Evolutionary conservation across 2,797 vertebrate genomes (phyloP).

Genomic region (Epinephelus coioides): DNA sequence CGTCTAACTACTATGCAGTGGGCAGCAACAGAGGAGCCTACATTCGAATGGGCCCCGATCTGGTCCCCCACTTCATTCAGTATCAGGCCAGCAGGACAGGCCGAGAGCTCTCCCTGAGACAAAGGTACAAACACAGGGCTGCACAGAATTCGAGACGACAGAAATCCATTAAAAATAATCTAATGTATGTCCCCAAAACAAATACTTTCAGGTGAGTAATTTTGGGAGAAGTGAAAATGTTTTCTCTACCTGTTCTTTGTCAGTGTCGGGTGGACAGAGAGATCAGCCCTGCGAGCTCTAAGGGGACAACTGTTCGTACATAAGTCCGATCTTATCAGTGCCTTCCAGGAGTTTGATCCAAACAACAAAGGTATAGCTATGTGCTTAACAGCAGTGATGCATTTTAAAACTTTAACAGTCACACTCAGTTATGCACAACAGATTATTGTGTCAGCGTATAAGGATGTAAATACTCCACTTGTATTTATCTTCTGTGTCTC

Average conservation of each 20-base stretch:
- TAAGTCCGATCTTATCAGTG: conserved; percentile 89
- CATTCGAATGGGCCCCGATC: conserved; percentile 91
- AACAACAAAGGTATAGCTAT: conserved; percentile 79
- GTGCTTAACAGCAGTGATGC: conserved; percentile 54
- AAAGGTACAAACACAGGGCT: conserved; percentile 84
- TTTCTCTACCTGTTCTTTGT: conserved; percentile 29
- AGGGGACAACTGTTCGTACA: conserved; percentile 91
- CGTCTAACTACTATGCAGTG: conserved; percentile 94
- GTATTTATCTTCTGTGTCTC: not conserved
- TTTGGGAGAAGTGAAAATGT: not conserved
- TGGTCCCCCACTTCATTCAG: conserved; percentile 91
- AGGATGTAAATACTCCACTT: not conserved
- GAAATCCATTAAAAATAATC: not conserved
- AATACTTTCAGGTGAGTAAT: not conserved
- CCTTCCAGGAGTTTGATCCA: conserved; percentile 87
- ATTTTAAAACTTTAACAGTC: not conserved
- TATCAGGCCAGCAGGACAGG: conserved; percentile 91
- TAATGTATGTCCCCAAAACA: not conserved
- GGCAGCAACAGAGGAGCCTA: conserved; percentile 97
- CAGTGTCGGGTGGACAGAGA: conserved; percentile 92
- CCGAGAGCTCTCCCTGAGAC: conserved; percentile 89
- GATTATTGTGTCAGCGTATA: too few species aligned
- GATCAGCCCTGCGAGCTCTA: conserved; percentile 91
- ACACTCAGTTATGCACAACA: too few species aligned
- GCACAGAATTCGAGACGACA: not conserved